These are phyloP conservation scores for Hyla sarda DNA, from an alignment of 2,113 vertebrate genomes.

Conservation along the genomic window DNA sequence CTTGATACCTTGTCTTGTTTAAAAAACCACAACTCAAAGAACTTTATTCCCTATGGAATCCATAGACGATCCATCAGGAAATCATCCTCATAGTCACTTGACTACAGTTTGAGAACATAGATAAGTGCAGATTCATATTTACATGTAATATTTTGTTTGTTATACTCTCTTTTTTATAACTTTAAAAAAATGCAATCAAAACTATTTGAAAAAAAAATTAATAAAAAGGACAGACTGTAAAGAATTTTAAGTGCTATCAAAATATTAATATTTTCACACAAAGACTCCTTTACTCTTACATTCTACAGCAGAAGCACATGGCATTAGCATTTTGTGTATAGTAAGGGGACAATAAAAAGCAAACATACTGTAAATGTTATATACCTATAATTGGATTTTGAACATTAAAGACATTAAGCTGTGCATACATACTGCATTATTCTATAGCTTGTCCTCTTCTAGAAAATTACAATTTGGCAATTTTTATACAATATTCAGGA, in stretches of 20 bases:
- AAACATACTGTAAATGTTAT: conserved; percentile 51
- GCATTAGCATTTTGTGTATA: conserved; percentile 44
- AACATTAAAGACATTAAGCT: conserved; percentile 72
- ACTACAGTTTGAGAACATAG: too few species aligned
- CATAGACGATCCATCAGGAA: too few species aligned
- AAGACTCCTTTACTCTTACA: conserved; percentile 11
- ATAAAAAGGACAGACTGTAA: too few species aligned
- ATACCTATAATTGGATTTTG: conserved; percentile 73
- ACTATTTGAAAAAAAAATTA: too few species aligned
- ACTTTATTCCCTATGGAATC: too few species aligned
- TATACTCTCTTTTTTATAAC: too few species aligned
- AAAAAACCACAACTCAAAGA: too few species aligned
- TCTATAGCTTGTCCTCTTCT: conserved; percentile 76
- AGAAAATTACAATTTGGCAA: conserved; percentile 81
- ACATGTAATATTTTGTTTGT: too few species aligned
- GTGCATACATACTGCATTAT: conserved; percentile 73
- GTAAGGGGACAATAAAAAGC: conserved; percentile 19
- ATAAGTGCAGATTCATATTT: too few species aligned
- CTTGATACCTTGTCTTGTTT: too few species aligned
- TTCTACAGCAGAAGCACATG: conserved; percentile 7
- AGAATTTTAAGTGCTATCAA: conserved; percentile 35
- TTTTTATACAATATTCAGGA: conserved; percentile 80
- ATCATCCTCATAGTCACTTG: too few species aligned
- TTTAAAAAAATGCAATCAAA: too few species aligned
- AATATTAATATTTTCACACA: conserved; percentile 49